Evolutionary conservation across 2,797 vertebrate genomes (phyloP).

Genomic region (Enteromius paludinosus): DNA sequence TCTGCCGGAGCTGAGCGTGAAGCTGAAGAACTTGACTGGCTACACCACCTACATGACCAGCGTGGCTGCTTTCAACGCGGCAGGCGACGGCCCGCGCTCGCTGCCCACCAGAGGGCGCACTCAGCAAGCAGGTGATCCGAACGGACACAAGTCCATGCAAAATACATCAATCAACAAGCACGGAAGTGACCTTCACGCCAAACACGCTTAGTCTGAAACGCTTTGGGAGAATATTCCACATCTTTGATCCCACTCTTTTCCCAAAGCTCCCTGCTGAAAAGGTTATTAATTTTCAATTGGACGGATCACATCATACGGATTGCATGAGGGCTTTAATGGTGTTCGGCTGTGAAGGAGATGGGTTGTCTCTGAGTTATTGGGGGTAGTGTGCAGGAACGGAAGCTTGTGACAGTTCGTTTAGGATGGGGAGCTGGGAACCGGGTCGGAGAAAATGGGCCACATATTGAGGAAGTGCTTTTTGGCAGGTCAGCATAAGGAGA

Average conservation of each 20-base stretch:
- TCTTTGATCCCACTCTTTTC: conserved; percentile 23
- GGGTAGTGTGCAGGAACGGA: conserved; percentile 62
- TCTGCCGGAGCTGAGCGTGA: conserved; percentile 89
- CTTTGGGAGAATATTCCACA: conserved; percentile 27
- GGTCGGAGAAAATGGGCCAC: conserved; percentile 60
- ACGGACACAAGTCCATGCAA: not conserved
- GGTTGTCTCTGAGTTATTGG: conserved; percentile 30
- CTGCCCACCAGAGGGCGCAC: conserved; percentile 86
- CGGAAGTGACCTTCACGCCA: not conserved
- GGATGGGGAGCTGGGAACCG: conserved; percentile 61
- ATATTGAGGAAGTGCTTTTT: conserved; percentile 71
- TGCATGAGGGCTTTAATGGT: conserved; percentile 10
- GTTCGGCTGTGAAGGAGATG: conserved; percentile 32
- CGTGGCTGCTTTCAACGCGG: conserved; percentile 92
- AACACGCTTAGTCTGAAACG: not conserved
- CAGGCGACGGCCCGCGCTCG: conserved; percentile 91
- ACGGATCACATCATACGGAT: conserved; percentile 36
- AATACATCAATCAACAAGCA: conserved; percentile 22
- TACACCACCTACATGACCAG: conserved; percentile 96
- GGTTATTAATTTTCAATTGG: conserved; percentile 22
- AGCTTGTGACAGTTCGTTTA: conserved; percentile 61
- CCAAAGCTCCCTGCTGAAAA: conserved; percentile 45
- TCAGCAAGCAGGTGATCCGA: conserved; percentile 90
- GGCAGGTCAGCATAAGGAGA: conserved; percentile 68
- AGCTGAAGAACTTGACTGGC: conserved; percentile 94